phyloP scores from a whole-genome alignment of 2,797 vertebrate species.

The Lithobates pipiens region DNA sequence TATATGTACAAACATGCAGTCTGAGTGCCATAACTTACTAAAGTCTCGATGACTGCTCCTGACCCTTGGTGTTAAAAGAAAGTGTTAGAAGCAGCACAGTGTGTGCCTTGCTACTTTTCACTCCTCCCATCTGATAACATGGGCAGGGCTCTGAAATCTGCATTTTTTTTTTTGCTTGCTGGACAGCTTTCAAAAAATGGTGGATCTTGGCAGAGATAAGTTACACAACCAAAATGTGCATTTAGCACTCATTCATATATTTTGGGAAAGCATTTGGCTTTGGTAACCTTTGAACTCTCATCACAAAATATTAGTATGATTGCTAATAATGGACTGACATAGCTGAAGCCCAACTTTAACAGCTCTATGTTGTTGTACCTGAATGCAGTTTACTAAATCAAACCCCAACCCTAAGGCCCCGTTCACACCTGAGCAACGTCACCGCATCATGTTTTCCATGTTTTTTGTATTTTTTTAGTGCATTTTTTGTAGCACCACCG shows the following conservation, averaged over 20 bases:
- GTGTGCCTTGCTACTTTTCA: not conserved
- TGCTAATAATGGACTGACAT: too few species aligned
- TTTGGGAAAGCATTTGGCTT: too few species aligned
- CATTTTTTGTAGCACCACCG: too few species aligned
- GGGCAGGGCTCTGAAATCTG: slow-evolving; percentile 28
- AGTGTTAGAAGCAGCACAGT: not conserved
- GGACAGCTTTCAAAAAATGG: not conserved
- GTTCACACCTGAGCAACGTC: too few species aligned
- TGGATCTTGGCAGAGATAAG: not conserved
- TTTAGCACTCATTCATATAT: not conserved
- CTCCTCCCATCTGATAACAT: slow-evolving; percentile 49
- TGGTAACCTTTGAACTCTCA: too few species aligned
- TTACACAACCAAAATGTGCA: not conserved
- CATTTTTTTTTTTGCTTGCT: slow-evolving; percentile 19
- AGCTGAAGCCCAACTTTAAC: too few species aligned
- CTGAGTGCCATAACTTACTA: not conserved
- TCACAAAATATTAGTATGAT: too few species aligned
- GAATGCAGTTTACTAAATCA: too few species aligned
- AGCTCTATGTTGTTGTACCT: too few species aligned
- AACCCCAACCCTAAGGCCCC: too few species aligned
- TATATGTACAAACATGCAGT: not conserved
- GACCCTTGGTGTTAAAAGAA: not conserved
- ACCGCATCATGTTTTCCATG: too few species aligned
- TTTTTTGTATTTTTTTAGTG: too few species aligned
- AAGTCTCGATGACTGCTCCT: not conserved